Conservation (phyloP, 2,888 invertebrate genomes). For the Pachliopta kotzebuea region DNA sequence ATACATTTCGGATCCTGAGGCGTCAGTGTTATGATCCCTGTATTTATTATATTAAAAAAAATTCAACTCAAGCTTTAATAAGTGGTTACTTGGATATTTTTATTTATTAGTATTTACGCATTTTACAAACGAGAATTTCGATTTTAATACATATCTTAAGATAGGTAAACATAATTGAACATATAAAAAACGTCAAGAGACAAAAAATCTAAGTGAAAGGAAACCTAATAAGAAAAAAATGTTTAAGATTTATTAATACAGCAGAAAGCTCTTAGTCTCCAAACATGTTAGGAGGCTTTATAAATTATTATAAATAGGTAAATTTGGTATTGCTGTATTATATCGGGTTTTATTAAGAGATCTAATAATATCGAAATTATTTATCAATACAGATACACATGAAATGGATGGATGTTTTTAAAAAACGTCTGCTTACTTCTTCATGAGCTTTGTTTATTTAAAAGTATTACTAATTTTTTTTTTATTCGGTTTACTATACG, state of each 20-base stretch:
- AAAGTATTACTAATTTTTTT: too few species aligned
- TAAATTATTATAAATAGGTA: conserved; percentile 2
- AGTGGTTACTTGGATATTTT: too few species aligned
- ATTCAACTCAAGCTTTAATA: too few species aligned
- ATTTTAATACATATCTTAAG: too few species aligned
- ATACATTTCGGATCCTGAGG: too few species aligned
- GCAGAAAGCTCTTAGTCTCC: conserved; percentile 9
- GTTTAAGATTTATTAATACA: conserved; percentile 13
- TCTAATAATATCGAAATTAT: not conserved
- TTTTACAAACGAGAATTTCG: too few species aligned
- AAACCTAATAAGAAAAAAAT: not conserved
- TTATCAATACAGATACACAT: not conserved
- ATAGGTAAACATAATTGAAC: not conserved
- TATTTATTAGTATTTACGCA: too few species aligned
- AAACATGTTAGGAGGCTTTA: not conserved
- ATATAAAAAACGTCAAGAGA: not conserved
- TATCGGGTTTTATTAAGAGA: not conserved
- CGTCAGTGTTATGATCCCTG: too few species aligned
- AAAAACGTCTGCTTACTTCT: too few species aligned
- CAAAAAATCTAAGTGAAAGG: conserved; percentile 1
- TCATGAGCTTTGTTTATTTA: too few species aligned
- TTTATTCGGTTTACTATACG: too few species aligned
- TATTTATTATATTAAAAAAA: too few species aligned
- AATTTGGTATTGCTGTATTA: not conserved
- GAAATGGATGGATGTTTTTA: not conserved